Percentiles rank a stretch among this genome's conserved stretches.
Conservation (phyloP, 2,888 invertebrate genomes). For the Elmis aenea region DNA sequence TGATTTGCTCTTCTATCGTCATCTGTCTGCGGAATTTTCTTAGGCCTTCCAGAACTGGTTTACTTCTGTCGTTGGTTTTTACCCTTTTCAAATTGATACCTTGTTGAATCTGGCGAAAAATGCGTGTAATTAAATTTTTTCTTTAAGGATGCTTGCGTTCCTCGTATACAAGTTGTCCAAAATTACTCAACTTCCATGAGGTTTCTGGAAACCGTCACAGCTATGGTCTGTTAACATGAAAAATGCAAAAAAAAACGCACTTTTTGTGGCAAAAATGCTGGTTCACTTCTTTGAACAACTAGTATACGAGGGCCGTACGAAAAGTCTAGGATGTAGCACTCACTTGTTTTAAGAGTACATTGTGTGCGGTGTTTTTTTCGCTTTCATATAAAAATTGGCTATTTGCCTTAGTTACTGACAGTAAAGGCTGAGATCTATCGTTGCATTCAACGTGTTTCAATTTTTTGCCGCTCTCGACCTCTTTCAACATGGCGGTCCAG, state of each 20-base stretch:
- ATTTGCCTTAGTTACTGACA: constrained; percentile 62
- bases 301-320: no score
- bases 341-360: constrained; percentile 65
- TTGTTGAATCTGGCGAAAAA: constrained; percentile 59
- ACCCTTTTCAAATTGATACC: constrained; percentile 72
- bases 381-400: constrained; percentile 82
- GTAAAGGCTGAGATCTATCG: constrained; percentile 62
- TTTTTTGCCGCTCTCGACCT: constrained; percentile 76
- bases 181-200: no score
- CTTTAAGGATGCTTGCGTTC: no score
- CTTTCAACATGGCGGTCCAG: constrained; percentile 88
- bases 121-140: neutral
- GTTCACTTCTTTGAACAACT: no score
- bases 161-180: no score
- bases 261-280: no score
- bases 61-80: constrained; percentile 81
- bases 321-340: no score
- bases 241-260: neutral
- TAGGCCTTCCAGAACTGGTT: constrained; percentile 75
- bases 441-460: constrained; percentile 80
- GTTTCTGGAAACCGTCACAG: no score
- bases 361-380: constrained; percentile 72
- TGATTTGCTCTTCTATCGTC: constrained; percentile 86
- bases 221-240: no score
- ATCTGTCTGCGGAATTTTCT: constrained; percentile 83